These are phyloP conservation scores for Tragelaphus scriptus DNA, from an alignment of 2,113 vertebrate genomes.

Conservation along the genomic window DNA sequence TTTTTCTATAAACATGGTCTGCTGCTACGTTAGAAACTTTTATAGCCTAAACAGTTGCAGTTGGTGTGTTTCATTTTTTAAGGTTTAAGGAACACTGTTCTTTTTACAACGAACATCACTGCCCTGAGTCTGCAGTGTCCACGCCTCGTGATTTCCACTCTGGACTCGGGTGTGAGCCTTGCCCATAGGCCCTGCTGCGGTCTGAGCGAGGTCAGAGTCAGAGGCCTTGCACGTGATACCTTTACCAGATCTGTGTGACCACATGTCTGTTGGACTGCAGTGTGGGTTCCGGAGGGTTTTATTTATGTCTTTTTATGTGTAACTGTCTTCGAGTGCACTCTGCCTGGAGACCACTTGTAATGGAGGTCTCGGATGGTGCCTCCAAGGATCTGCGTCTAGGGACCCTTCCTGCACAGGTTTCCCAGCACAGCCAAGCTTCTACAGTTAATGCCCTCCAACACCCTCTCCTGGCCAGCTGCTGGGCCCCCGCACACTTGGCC, in stretches of 20 bases:
- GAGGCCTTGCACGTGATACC: background rate
- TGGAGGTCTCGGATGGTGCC: background rate
- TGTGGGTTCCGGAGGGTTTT: constrained; percentile 49
- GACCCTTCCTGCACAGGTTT: background rate
- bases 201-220: background rate
- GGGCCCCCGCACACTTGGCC: accelerated
- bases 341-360: background rate
- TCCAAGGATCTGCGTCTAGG: background rate
- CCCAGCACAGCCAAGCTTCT: background rate
- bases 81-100: constrained; percentile 62
- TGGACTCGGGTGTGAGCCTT: background rate
- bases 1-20: constrained; percentile 75
- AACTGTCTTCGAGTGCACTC: constrained; percentile 42
- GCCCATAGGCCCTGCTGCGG: background rate
- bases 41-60: constrained; percentile 54
- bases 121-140: constrained; percentile 49
- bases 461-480: background rate
- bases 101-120: background rate
- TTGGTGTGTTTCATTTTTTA: constrained; percentile 59
- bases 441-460: accelerated
- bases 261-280: constrained; percentile 42
- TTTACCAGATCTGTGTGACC: background rate
- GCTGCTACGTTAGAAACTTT: constrained; percentile 76
- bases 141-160: accelerated
- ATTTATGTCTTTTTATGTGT: constrained; percentile 79